These are phyloP conservation scores for Araneus ventricosus DNA, from an alignment of 1,140 invertebrate genomes.

Conservation along the genomic window DNA sequence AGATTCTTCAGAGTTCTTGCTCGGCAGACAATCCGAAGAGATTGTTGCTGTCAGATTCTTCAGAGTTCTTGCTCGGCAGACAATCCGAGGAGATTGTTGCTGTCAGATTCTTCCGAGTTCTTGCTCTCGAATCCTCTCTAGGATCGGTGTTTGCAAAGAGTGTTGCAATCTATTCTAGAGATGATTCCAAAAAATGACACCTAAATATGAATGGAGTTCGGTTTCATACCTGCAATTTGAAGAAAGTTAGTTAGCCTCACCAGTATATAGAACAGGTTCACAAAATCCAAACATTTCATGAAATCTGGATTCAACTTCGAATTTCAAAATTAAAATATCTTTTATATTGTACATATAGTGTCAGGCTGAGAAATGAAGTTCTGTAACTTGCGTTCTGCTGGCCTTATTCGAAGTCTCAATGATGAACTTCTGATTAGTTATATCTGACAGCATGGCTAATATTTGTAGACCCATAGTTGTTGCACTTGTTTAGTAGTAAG, in stretches of 20 bases:
- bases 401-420: neutral
- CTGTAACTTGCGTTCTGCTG: no score
- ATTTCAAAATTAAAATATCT: neutral
- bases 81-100: neutral
- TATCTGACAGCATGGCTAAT: no score
- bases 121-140: neutral
- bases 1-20: neutral
- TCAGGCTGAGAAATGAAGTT: neutral
- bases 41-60: neutral
- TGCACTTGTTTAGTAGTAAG: no score
- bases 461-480: no score
- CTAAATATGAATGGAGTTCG: neutral
- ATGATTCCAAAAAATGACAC: neutral
- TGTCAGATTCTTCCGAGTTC: neutral
- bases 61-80: neutral
- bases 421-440: neutral
- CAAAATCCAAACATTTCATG: no score
- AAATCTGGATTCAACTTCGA: neutral
- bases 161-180: neutral
- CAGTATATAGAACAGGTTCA: no score
- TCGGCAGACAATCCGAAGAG: no score
- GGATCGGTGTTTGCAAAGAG: neutral
- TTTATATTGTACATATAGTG: neutral
- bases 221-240: neutral
- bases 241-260: no score